Conservation (phyloP, 2,113 vertebrate genomes). For the Notothenia rossii region DNA sequence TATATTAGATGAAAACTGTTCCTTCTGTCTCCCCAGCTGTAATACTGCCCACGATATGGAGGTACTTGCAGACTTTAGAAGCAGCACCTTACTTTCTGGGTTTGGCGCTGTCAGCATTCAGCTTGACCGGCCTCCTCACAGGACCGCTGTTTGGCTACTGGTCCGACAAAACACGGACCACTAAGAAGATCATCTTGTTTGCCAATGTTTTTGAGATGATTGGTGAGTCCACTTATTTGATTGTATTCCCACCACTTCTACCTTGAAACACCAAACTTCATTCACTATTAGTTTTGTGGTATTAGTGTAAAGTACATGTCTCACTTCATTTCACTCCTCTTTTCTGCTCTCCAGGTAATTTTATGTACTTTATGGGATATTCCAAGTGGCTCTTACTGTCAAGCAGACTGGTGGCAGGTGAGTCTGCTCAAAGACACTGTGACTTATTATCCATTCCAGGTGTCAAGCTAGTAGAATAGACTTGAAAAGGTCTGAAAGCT, state of each 20-base stretch:
- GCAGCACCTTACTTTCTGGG: constrained; percentile 87
- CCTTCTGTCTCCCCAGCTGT: constrained; percentile 80
- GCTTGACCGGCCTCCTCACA: constrained; percentile 84
- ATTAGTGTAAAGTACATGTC: background rate
- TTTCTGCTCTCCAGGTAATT: constrained; percentile 81
- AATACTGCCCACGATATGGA: constrained; percentile 89
- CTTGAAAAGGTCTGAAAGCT: too few species aligned
- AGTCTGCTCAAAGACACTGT: background rate
- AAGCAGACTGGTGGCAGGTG: constrained; percentile 89
- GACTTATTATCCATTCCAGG: background rate
- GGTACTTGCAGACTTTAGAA: constrained; percentile 84
- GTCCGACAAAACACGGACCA: constrained; percentile 84
- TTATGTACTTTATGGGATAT: constrained; percentile 88
- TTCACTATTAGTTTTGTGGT: background rate
- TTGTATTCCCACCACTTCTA: background rate
- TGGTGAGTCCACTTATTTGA: constrained; percentile 71
- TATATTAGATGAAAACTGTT: background rate
- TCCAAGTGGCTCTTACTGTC: constrained; percentile 89
- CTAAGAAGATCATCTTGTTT: constrained; percentile 87
- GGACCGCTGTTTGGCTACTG: constrained; percentile 86
- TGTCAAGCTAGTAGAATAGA: background rate
- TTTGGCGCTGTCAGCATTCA: constrained; percentile 87
- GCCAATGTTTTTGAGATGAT: constrained; percentile 87
- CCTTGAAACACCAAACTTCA: background rate
- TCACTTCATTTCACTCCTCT: background rate